Evolutionary conservation across 2,888 invertebrate genomes (phyloP).

Genomic region (Saturnia japonica): DNA sequence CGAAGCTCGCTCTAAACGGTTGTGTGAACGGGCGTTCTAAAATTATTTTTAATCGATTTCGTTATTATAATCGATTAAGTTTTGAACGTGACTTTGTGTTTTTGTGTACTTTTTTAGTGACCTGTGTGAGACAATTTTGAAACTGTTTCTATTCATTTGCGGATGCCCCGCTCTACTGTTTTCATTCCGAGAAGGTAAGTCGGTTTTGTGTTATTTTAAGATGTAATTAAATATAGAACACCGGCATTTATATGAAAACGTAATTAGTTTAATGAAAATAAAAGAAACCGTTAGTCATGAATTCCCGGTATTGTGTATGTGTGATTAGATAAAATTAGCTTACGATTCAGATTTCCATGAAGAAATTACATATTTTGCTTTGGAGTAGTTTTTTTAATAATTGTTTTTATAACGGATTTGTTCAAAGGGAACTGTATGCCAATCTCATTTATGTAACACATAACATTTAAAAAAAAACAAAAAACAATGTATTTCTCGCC

Average conservation of each 20-base stretch:
- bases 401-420: background rate
- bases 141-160: slow-evolving; percentile 40
- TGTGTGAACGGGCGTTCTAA: slow-evolving; percentile 42
- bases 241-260: slow-evolving; percentile 68
- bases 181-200: slow-evolving; percentile 70
- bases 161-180: slow-evolving; percentile 53
- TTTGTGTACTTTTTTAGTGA: slow-evolving; percentile 35
- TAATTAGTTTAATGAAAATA: slow-evolving; percentile 68
- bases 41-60: slow-evolving; percentile 23
- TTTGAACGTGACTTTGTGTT: slow-evolving; percentile 49
- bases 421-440: too few species aligned
- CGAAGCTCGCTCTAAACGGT: slow-evolving; percentile 55
- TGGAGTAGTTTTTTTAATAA: background rate
- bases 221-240: slow-evolving; percentile 78
- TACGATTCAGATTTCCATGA: slow-evolving; percentile 14
- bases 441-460: too few species aligned
- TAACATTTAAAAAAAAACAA: too few species aligned
- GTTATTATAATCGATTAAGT: slow-evolving; percentile 49
- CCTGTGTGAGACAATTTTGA: slow-evolving; percentile 38
- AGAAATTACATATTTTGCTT: background rate
- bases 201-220: slow-evolving; percentile 74
- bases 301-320: slow-evolving; percentile 55
- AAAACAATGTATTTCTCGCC: too few species aligned
- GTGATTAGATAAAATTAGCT: slow-evolving; percentile 19
- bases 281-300: slow-evolving; percentile 53